Conservation (phyloP, 53 echinoderm and acorn worm species). For the Stichopus horrens region DNA sequence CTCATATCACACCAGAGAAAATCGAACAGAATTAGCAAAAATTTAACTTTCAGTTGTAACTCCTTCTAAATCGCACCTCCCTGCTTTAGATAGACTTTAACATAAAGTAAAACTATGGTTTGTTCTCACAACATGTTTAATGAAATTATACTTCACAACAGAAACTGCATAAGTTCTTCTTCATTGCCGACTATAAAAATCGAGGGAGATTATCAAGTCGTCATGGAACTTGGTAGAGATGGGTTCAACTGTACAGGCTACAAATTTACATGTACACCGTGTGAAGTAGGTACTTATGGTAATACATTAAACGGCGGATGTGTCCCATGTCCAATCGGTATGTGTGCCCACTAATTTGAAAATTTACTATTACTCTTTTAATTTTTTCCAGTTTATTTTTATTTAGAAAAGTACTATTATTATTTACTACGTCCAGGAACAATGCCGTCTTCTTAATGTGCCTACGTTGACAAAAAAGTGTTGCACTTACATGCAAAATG, state of each 20-base stretch:
- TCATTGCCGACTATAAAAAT: not conserved
- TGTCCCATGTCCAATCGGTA: not conserved
- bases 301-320: not conserved
- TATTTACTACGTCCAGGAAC: no score
- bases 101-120: not conserved
- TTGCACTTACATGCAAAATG: no score
- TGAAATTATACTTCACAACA: not conserved
- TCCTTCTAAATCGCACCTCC: no score
- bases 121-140: not conserved
- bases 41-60: no score
- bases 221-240: not conserved
- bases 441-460: no score
- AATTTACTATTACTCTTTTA: not conserved
- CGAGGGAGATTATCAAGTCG: not conserved
- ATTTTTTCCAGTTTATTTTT: no score
- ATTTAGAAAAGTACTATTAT: no score
- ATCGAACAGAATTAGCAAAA: no score
- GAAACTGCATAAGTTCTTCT: not conserved
- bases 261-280: not conserved
- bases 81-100: no score
- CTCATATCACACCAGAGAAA: no score
- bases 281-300: constrained; percentile 8
- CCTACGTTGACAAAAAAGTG: no score
- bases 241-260: not conserved
- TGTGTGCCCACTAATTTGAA: no score